Evolutionary conservation across 37 sponge, comb jelly and placozoan genomes (phyloP), one percentile per base, ranked within the genome.

Genomic region (Tethya wilhelma): DNA sequence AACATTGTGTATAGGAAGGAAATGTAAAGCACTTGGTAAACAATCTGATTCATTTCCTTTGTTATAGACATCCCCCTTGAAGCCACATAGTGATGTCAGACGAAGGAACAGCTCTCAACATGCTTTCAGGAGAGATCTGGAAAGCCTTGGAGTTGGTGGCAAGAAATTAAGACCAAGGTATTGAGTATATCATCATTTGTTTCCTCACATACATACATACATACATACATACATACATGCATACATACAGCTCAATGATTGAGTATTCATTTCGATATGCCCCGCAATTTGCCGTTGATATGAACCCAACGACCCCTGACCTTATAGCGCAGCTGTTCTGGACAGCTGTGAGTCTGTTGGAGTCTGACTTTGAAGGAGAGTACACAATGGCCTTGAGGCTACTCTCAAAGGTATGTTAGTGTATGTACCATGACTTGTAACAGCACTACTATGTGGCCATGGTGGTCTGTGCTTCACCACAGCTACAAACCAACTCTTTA

Each of bases 301-400:
- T 71, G 23, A 81, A 81, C 45, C 82, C 78, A 4, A 60, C 53
- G 9, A 32, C 85, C 23, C 79, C 82, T 31, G 87, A 86, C 58
- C 62, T 90, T 57, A 41, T 87, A 23, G 81, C 89, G 1, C 81
- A 86, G 64, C 37, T 94, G 57, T 94, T 94, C 67, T 86, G 91
- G 91, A 86, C 90, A n/a, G 74, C 85, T 0, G 86, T 65, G 49
- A 75, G 87, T 41, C 75, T 94, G 3, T 78, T 94, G 33, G 85
- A 87, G 71, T 86, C 88, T 40, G 95, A 94, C 60, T 91, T 83
- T 72, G 88, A 87, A 58, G 69, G 43, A 28, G 95, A 94, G 73
- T 94, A 86, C 66, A 29, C 72, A 1, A 74, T 94, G 84, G 88
- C 92, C 6, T 42, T 84, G 31, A 55, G 89, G 34, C 77, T 94